phyloP scores from a whole-genome alignment of 1,140 invertebrate genomes.

The Brachystomella parvula region DNA sequence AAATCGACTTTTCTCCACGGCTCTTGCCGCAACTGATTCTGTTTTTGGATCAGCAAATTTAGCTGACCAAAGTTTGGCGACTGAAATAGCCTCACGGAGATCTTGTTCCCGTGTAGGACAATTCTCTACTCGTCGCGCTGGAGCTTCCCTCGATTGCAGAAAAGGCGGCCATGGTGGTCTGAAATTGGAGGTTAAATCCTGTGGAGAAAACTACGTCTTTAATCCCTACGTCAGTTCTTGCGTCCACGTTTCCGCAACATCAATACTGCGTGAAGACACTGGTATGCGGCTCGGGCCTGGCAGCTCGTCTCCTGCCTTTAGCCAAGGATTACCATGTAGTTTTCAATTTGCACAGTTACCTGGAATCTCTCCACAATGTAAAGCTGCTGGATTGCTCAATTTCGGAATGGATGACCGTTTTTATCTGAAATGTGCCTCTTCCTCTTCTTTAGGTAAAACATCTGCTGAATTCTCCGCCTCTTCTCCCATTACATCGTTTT shows the following conservation, averaged over 20 bases:
- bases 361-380: constrained; percentile 5
- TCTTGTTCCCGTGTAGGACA: not conserved
- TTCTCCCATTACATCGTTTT: not conserved
- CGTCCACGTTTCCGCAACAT: constrained; percentile 16
- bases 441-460: not conserved
- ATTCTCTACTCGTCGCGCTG: constrained; percentile 1
- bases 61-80: not conserved
- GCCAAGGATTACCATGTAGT: not conserved
- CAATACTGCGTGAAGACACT: constrained; percentile 19
- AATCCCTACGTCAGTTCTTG: constrained; percentile 8
- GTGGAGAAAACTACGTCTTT: constrained; percentile 18
- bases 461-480: not conserved
- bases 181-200: constrained; percentile 8
- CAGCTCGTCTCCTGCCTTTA: not conserved
- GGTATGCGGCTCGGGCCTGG: constrained; percentile 19
- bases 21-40: not conserved
- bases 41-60: not conserved
- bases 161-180: not conserved
- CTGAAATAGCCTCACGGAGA: not conserved
- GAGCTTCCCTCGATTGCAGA: constrained; percentile 16
- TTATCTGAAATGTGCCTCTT: constrained; percentile 3
- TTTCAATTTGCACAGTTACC: constrained; percentile 12
- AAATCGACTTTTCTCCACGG: not conserved
- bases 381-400: not conserved
- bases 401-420: constrained; percentile 27